Percentiles rank a stretch among this genome's conserved stretches.
Conservation (phyloP, 2,797 vertebrate genomes). For the Takifugu ocellatus region DNA sequence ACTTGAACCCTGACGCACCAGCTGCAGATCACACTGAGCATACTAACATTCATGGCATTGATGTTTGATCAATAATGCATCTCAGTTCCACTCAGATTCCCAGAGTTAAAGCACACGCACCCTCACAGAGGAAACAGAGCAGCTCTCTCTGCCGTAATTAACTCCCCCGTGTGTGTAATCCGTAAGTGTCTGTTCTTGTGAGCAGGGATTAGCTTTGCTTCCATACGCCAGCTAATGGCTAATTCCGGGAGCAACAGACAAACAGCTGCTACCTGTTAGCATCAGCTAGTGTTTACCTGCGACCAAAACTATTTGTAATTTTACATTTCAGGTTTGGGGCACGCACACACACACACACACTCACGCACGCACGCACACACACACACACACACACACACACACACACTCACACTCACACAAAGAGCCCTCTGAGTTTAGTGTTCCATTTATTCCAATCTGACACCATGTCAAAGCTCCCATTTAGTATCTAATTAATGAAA, state of each 20-base stretch:
- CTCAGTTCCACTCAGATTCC: conserved; percentile 14
- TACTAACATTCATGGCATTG: neutral
- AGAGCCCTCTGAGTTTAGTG: conserved; percentile 4
- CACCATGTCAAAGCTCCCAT: conserved; percentile 30
- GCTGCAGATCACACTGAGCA: neutral
- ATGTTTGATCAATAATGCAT: conserved; percentile 40
- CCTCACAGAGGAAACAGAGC: neutral
- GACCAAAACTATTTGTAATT: neutral
- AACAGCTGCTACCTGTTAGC: conserved; percentile 51
- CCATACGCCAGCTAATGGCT: conserved; percentile 40
- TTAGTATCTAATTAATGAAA: conserved; percentile 53
- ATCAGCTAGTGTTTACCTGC: neutral
- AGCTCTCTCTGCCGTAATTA: conserved; percentile 15
- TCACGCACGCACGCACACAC: too few relatives aligned
- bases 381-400: too few relatives aligned
- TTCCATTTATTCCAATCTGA: conserved; percentile 11
- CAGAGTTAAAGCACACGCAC: conserved; percentile 6
- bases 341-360: neutral
- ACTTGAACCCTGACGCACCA: neutral
- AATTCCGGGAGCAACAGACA: conserved; percentile 47
- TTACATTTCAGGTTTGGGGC: neutral
- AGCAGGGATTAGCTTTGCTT: conserved; percentile 43
- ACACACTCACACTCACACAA: too few relatives aligned
- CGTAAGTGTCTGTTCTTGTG: conserved; percentile 8
- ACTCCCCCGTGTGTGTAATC: conserved; percentile 25